phyloP scores from a whole-genome alignment of 2,888 invertebrate species.

The Camponotus fellah region DNA sequence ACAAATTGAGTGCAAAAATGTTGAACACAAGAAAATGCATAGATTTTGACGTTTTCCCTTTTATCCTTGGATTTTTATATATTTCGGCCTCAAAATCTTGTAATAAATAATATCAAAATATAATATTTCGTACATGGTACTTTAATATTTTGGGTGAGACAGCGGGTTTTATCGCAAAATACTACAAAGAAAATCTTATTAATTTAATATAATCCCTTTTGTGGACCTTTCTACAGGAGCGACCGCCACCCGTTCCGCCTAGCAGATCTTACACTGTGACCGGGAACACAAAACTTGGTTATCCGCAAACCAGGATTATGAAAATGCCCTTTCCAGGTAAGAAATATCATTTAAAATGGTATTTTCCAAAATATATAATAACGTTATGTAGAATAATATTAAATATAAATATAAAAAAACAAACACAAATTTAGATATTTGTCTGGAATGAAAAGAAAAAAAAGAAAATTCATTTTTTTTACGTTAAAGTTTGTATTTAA shows the following conservation, averaged over 20 bases:
- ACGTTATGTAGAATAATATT: neutral
- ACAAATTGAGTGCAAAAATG: too few relatives aligned
- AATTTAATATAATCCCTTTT: conserved; percentile 45
- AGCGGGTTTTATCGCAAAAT: conserved; percentile 20
- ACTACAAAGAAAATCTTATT: conserved; percentile 37
- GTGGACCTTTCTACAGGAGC: conserved; percentile 88
- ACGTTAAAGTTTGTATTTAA: too few relatives aligned
- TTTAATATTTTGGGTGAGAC: neutral
- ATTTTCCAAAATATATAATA: neutral
- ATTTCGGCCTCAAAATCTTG: neutral
- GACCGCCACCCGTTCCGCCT: conserved; percentile 96
- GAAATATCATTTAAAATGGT: conserved; percentile 42
- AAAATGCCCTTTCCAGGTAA: conserved; percentile 94
- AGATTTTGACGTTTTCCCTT: neutral
- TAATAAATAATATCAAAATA: neutral
- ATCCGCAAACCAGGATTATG: conserved; percentile 97
- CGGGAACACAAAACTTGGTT: conserved; percentile 96
- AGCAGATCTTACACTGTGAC: conserved; percentile 96
- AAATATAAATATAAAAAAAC: neutral
- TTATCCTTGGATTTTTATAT: neutral
- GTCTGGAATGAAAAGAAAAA: neutral
- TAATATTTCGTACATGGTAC: conserved; percentile 25
- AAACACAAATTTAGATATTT: neutral
- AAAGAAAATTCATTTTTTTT: too few relatives aligned
- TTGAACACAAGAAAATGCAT: too few relatives aligned